Evolutionary conservation across 2,888 invertebrate species (phyloP).

Genomic region (Vanessa cardui): DNA sequence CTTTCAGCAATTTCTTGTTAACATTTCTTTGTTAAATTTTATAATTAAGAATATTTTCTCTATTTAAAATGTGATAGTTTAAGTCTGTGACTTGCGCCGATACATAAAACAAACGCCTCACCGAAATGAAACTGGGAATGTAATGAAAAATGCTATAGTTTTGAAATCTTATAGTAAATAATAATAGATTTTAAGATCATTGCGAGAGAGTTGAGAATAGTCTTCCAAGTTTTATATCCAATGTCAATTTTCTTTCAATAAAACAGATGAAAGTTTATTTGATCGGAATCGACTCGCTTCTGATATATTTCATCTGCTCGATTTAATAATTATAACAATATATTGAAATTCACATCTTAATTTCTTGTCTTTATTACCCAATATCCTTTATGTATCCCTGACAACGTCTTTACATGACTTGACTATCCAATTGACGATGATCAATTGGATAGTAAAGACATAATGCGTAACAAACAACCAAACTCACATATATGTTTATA

Average conservation of each 20-base stretch:
- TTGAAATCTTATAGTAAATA: constrained; percentile 28
- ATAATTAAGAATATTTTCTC: not conserved
- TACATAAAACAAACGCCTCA: constrained; percentile 57
- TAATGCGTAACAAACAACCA: no score
- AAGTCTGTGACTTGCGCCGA: constrained; percentile 44
- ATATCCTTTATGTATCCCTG: no score
- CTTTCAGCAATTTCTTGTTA: constrained; percentile 2
- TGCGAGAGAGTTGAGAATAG: constrained; percentile 36
- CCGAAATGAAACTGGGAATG: constrained; percentile 56
- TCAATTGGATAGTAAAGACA: no score
- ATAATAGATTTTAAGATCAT: constrained; percentile 24
- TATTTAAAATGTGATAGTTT: not conserved
- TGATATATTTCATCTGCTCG: not conserved
- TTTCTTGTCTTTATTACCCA: no score
- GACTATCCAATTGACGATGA: no score
- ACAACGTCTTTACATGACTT: no score
- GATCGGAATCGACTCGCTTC: not conserved
- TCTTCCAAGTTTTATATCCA: not conserved
- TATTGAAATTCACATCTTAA: no score
- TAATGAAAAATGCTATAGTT: constrained; percentile 60
- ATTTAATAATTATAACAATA: not conserved
- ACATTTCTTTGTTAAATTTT: constrained; percentile 13
- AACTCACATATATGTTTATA: no score
- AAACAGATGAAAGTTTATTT: constrained; percentile 9
- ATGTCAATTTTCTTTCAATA: constrained; percentile 18